Base-by-base conservation (phyloP, 2,113 vertebrate genomes). In the Daubentonia madagascariensis region DNA sequence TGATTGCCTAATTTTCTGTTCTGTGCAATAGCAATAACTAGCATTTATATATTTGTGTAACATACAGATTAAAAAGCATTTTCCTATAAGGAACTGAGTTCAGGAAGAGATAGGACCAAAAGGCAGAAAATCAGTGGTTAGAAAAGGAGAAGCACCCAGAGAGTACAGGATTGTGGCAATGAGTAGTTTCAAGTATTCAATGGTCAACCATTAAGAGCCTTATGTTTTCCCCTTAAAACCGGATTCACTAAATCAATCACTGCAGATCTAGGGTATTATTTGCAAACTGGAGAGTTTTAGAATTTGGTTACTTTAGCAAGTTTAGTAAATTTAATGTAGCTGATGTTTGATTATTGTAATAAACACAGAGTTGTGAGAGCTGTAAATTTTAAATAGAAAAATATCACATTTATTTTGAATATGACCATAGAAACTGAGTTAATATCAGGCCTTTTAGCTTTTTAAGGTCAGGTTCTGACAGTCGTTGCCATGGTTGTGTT, bases 361-460 rank as follows among this genome's bases (percentile, higher is more conserved):
- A 88, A 48, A 88, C 45, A 93, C 80, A 89, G 72, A 95, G 81
- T 63, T 94, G 20, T 92, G 92, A 97, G 84, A 97, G 95, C 81
- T 84, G 0, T 90, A 97, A 90, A 54, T 95, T 93, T 97, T 68
- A 89, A 87, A 50, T 40, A 32, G 32, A 40, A 43, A 92, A 97
- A 95, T 8, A 86, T 52, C 79, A 85, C 70, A 72, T 96, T 84
- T 85, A 86, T 97, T 98, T 98, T 95, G 9, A 67, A 93, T 75
- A 98, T 97, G 98, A 67, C 91, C 96, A 96, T 97, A 98, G 96
- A 98, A 99, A 98, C 97, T 96, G 98, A 97, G 90, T 94, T 98
- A 97, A 97, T 72, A 96, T 90, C 32, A 96, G 78, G 70, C 28
- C 94, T 97, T 89, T 96, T 92, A 86, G 93, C 95, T 98, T 97